These are phyloP conservation scores for Drosophila nigritarsus DNA, from an alignment of 2,888 invertebrate species.

Conservation along the genomic window DNA sequence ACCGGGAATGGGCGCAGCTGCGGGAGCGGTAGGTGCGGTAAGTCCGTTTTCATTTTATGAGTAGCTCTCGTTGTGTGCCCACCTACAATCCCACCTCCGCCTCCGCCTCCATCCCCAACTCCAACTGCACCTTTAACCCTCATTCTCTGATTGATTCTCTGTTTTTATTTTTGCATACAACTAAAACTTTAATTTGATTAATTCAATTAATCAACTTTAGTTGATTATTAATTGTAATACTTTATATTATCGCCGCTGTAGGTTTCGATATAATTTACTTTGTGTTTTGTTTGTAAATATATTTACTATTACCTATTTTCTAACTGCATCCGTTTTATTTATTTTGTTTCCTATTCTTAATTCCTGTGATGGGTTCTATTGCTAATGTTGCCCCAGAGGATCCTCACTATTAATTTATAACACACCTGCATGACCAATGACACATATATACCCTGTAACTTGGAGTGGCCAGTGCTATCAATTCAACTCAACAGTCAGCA, in stretches of 20 bases:
- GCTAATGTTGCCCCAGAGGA: background rate
- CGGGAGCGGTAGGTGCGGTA: slow-evolving; percentile 82
- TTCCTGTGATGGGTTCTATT: slow-evolving; percentile 30
- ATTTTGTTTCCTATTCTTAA: slow-evolving; percentile 10
- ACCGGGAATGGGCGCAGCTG: slow-evolving; percentile 53
- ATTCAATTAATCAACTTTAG: slow-evolving; percentile 3
- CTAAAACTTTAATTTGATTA: slow-evolving; percentile 20
- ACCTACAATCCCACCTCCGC: slow-evolving; percentile 41
- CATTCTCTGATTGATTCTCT: slow-evolving; percentile 45
- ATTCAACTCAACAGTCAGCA: background rate
- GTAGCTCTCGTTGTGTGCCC: slow-evolving; percentile 63
- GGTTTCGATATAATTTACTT: slow-evolving; percentile 44
- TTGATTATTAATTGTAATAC: slow-evolving; percentile 26
- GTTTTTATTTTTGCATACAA: slow-evolving; percentile 22
- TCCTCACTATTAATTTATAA: background rate
- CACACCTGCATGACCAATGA: background rate
- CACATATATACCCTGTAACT: background rate
- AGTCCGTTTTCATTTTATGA: slow-evolving; percentile 82
- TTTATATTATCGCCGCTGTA: slow-evolving; percentile 33
- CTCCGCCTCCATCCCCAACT: slow-evolving; percentile 18
- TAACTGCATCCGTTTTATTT: slow-evolving; percentile 57
- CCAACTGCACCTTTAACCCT: slow-evolving; percentile 64
- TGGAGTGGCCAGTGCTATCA: background rate
- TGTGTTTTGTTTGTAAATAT: slow-evolving; percentile 55
- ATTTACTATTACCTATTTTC: slow-evolving; percentile 39